Conservation (phyloP, 2,888 invertebrate genomes). For the Auanema sp. region DNA sequence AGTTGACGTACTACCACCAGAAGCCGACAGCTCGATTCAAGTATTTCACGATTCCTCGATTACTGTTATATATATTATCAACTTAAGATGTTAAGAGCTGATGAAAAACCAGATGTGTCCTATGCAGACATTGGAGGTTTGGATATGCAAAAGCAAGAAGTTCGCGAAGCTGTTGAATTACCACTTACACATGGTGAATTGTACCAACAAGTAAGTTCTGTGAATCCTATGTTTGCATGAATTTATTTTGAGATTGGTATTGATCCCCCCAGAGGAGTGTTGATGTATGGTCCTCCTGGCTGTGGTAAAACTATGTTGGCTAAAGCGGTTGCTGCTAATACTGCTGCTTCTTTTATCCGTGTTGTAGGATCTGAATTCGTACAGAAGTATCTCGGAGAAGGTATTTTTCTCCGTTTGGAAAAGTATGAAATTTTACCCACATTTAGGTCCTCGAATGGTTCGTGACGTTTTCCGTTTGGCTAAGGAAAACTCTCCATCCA, state of each 20-base stretch:
- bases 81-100: conserved; percentile 81
- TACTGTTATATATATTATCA: background rate
- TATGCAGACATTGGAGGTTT: conserved; percentile 98
- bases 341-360: conserved; percentile 86
- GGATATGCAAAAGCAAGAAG: conserved; percentile 99
- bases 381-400: conserved; percentile 97
- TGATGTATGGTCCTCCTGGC: conserved; percentile 98
- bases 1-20: conserved; percentile 96
- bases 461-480: conserved; percentile 97
- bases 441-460: conserved; percentile 89
- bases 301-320: conserved; percentile 99
- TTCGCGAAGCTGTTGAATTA: conserved; percentile 92
- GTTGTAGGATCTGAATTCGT: conserved; percentile 99
- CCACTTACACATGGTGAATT: conserved; percentile 97
- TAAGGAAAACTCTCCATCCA: conserved; percentile 97
- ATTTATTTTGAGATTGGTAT: conserved; percentile 76
- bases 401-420: conserved; percentile 15
- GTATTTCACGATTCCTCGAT: conserved; percentile 3
- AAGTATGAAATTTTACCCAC: conserved; percentile 1
- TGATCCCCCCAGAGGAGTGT: conserved; percentile 94
- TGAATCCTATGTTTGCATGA: background rate
- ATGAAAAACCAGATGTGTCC: conserved; percentile 80
- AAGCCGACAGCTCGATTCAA: conserved; percentile 97
- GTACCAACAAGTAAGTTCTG: conserved; percentile 78
- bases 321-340: conserved; percentile 70